These are phyloP conservation scores for Aricia agestis DNA, from an alignment of 1,140 invertebrate species.

Conservation along the genomic window DNA sequence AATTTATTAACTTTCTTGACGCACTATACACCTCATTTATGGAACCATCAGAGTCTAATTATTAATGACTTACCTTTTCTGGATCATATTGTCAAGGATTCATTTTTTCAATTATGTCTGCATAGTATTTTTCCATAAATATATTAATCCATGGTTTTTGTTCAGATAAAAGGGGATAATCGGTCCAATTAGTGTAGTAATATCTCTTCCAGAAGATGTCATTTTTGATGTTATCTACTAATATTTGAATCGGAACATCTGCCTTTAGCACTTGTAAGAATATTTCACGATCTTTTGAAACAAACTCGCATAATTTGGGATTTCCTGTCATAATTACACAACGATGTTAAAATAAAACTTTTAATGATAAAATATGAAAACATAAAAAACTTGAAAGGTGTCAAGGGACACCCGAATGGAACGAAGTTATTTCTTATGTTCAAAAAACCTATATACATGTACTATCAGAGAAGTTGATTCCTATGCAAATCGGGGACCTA, in stretches of 20 bases:
- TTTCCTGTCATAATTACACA: constrained; percentile 38
- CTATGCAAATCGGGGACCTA: too few relatives aligned
- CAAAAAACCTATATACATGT: too few relatives aligned
- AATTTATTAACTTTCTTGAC: too few relatives aligned
- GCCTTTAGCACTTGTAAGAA: constrained; percentile 68
- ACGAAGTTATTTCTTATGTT: too few relatives aligned
- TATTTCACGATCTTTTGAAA: constrained; percentile 64
- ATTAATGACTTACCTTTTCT: constrained; percentile 53
- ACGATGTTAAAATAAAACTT: too few relatives aligned
- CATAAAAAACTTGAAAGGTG: too few relatives aligned
- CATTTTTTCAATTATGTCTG: constrained; percentile 70
- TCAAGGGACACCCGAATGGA: too few relatives aligned
- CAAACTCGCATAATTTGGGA: constrained; percentile 49
- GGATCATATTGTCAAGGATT: constrained; percentile 71
- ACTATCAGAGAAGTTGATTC: too few relatives aligned
- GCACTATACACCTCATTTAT: too few relatives aligned
- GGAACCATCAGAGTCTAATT: too few relatives aligned
- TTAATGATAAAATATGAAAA: too few relatives aligned
- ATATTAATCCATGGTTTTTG: constrained; percentile 68
- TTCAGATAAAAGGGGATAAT: constrained; percentile 41
- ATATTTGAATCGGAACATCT: constrained; percentile 61
- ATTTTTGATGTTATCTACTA: constrained; percentile 67
- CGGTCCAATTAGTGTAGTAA: constrained; percentile 60
- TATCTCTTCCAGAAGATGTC: constrained; percentile 74
- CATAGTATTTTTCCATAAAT: constrained; percentile 68